A percentile compares a stretch with the other conserved stretches of the same genome.
These are phyloP conservation scores for Lithophane socia DNA, from an alignment of 2,888 invertebrate species.

Conservation along the genomic window DNA sequence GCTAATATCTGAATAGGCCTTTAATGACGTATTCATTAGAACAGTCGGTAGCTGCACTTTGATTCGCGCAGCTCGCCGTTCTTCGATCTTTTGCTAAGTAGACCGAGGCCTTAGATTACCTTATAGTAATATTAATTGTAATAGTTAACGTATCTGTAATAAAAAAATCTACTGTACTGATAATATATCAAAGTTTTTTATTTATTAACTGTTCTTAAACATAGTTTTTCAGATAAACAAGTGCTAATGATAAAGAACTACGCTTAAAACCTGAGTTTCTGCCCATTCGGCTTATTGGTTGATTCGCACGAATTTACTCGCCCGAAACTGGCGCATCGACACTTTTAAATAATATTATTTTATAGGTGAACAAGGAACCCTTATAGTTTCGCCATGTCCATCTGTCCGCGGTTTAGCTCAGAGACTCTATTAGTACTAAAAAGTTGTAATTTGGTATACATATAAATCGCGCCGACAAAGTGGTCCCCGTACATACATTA, in stretches of 20 bases:
- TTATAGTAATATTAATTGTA: slow-evolving; percentile 33
- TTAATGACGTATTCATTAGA: neutral
- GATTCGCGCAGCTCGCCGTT: neutral
- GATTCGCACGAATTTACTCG: no score
- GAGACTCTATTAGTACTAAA: no score
- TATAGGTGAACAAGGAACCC: no score
- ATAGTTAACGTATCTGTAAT: slow-evolving; percentile 41
- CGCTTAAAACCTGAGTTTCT: neutral
- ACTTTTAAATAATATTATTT: no score
- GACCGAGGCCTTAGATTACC: neutral
- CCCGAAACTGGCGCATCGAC: no score
- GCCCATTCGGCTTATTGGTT: no score
- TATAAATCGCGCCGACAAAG: no score
- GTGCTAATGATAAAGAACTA: neutral
- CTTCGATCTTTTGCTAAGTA: slow-evolving; percentile 6
- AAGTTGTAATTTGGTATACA: no score
- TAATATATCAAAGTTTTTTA: slow-evolving; percentile 18
- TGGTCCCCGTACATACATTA: no score
- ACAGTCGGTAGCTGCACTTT: neutral
- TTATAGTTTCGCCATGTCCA: no score
- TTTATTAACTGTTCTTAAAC: slow-evolving; percentile 1
- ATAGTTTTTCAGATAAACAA: neutral
- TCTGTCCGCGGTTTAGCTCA: no score
- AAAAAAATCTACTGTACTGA: slow-evolving; percentile 38
- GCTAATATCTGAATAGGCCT: no score